Evolutionary conservation across 2,888 invertebrate genomes (phyloP).

Genomic region (Leptopilina myrica): DNA sequence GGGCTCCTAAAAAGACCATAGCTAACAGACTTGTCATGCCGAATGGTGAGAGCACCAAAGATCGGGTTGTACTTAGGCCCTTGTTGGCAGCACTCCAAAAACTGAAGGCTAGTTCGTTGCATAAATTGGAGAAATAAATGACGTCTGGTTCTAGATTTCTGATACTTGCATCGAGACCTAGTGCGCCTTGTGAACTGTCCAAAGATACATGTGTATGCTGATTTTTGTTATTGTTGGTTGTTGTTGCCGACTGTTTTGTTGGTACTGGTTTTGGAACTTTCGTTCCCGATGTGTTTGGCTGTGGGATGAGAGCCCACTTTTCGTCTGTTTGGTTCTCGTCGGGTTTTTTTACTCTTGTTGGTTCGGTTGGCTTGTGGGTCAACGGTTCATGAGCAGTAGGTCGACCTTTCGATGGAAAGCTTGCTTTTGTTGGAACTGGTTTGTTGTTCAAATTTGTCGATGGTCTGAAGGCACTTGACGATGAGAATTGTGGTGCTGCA

Average conservation of each 20-base stretch:
- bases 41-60: conserved; percentile 89
- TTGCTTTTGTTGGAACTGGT: neutral
- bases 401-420: neutral
- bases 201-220: conserved; percentile 76
- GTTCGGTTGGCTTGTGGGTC: neutral
- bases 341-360: neutral
- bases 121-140: conserved; percentile 86
- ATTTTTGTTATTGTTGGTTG: conserved; percentile 58
- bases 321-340: conserved; percentile 45
- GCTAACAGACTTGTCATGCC: conserved; percentile 91
- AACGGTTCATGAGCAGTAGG: neutral
- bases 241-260: conserved; percentile 14
- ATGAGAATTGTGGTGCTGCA: neutral
- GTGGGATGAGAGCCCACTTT: conserved; percentile 64
- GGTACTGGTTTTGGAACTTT: conserved; percentile 47
- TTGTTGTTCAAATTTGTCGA: neutral
- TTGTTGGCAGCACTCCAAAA: conserved; percentile 86
- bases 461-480: neutral
- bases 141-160: conserved; percentile 85
- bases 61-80: conserved; percentile 86
- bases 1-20: conserved; percentile 92
- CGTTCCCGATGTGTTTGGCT: conserved; percentile 44
- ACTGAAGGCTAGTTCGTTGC: conserved; percentile 90
- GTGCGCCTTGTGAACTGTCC: conserved; percentile 77
- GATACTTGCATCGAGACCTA: conserved; percentile 88